These are phyloP conservation scores for Leptopilina boulardi DNA, from an alignment of 1,140 invertebrate genomes.

Conservation along the genomic window DNA sequence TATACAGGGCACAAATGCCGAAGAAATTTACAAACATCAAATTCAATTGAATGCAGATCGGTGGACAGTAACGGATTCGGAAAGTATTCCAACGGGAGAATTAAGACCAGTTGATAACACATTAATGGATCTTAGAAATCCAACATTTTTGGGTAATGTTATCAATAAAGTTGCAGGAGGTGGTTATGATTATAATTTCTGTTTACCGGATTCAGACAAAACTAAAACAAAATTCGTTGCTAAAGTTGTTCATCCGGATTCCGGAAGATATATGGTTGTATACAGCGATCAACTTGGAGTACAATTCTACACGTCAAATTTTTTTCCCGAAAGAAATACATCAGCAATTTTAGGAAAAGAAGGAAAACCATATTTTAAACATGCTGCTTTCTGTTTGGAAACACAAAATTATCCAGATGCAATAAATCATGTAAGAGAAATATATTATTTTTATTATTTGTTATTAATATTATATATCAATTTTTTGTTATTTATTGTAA, in stretches of 20 bases:
- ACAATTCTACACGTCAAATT: constrained; percentile 92
- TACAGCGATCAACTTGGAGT: constrained; percentile 92
- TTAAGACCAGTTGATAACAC: constrained; percentile 79
- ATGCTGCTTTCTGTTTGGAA: constrained; percentile 92
- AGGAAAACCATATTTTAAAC: constrained; percentile 82
- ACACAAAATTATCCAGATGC: constrained; percentile 96
- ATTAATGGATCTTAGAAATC: constrained; percentile 78
- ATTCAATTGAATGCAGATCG: constrained; percentile 85
- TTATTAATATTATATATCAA: constrained; percentile 33
- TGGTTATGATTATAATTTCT: constrained; percentile 85
- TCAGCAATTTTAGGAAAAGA: constrained; percentile 82
- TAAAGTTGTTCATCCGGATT: constrained; percentile 81
- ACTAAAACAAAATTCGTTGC: constrained; percentile 60
- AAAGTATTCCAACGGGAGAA: constrained; percentile 88
- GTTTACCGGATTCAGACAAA: constrained; percentile 68
- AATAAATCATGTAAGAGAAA: constrained; percentile 84
- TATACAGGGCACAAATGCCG: constrained; percentile 70
- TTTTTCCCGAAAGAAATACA: constrained; percentile 77
- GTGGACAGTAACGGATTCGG: constrained; percentile 84
- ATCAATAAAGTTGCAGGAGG: constrained; percentile 72
- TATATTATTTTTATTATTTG: constrained; percentile 30
- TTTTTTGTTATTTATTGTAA: not conserved
- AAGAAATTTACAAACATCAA: constrained; percentile 84
- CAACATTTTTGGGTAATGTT: constrained; percentile 75
- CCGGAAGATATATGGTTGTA: constrained; percentile 86